Percentiles rank a stretch among this genome's conserved stretches.
phyloP scores from a whole-genome alignment of 2,113 vertebrate species.

The Sphaerodactylus townsendi region DNA sequence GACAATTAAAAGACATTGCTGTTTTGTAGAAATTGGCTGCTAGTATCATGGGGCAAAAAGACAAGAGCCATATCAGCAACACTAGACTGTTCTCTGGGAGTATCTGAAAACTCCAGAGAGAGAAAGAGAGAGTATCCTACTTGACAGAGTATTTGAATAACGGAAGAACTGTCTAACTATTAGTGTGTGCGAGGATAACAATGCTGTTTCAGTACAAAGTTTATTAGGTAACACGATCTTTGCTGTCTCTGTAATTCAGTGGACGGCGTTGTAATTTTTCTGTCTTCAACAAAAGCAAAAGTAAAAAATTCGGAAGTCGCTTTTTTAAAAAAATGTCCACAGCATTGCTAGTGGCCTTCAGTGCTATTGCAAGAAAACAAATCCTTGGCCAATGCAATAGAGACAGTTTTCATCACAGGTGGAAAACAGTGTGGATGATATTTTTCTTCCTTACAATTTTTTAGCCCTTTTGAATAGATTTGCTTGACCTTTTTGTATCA shows the following conservation, averaged over 20 bases:
- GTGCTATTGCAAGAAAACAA: slow-evolving; percentile 12
- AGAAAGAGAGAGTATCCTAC: fast-evolving
- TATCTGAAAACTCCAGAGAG: fast-evolving
- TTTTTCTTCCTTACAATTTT: not conserved
- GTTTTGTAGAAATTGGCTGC: slow-evolving; percentile 32
- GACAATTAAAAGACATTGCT: slow-evolving; percentile 53
- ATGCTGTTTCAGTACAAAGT: not conserved
- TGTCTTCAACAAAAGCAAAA: not conserved
- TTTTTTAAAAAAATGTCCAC: not conserved
- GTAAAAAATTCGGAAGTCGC: not conserved
- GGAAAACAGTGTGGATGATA: not conserved
- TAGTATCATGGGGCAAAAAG: slow-evolving; percentile 29
- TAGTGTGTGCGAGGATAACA: not conserved
- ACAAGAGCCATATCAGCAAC: slow-evolving; percentile 22
- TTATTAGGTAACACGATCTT: not conserved
- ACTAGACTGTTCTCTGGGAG: not conserved
- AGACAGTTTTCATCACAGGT: not conserved
- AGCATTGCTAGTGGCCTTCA: not conserved
- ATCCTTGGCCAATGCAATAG: not conserved
- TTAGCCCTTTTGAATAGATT: not conserved
- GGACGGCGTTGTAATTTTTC: not conserved
- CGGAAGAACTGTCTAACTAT: not conserved
- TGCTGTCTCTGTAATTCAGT: not conserved
- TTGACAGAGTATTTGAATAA: not conserved
- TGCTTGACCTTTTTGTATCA: slow-evolving; percentile 3